Evolutionary conservation across 2,888 invertebrate species (phyloP), one percentile per base, ranked within the genome.

Genomic region (Drosophila kanekoi): DNA sequence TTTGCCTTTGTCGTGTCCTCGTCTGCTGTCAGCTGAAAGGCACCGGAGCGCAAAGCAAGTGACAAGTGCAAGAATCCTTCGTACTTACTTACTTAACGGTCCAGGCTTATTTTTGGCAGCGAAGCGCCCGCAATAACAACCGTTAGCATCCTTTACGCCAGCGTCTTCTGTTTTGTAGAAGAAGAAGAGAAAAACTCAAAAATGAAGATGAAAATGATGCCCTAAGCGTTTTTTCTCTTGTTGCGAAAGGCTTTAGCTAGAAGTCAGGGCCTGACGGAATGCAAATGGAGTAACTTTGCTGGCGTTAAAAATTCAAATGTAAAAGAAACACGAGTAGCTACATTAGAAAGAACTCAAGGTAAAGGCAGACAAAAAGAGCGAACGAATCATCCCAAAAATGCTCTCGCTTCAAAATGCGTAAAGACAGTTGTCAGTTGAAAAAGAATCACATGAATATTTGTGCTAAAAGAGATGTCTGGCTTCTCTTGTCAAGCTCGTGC

Each of bases 31-130:
- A 52, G 63, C 66, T 79, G 64, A 63, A 63, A 74, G 61, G 59
- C 64, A 63, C n/a, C 56, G 44, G 56, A 44, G 59, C 52, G 63
- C 64, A 58, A 41, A 52, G 41, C 59, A 73, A 63, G 68, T 68
- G 80, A 81, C 82, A 82, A 81, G 80, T 81, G 82, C 72, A 64
- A 72, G 76, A 79, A 62, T 72, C 58, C 54, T 79, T 82, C 80
- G 62, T 72, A 65, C 84, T 77, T 71, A 43, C 57, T 57, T 47
- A 74, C 70, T 76, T 54, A 77, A 53, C 47, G 72, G 54, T 32
- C 59, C 62, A 28, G 56, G 72, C 77, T 77, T 75, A 72, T 72
- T 72, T 75, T 77, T 33, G 65, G 58, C 71, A 71, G 63, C 72
- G 41, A 45, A 23, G 38, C 54, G 71, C 71, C 43, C 41, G 53